These are phyloP conservation scores for Ophion ventricosus DNA, from an alignment of 2,888 invertebrate genomes.

Conservation along the genomic window DNA sequence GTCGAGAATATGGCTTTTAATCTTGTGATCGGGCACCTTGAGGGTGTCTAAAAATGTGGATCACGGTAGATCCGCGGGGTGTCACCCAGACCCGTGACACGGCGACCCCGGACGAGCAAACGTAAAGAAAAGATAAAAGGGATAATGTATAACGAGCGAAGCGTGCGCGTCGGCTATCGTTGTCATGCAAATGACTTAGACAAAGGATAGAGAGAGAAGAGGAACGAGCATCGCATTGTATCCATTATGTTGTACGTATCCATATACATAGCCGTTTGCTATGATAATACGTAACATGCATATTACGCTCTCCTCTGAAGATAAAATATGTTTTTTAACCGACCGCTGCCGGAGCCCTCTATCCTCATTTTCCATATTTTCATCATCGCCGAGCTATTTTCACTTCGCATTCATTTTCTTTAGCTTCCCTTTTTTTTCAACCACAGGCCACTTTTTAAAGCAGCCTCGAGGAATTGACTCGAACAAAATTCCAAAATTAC, in stretches of 20 bases:
- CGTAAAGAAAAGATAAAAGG: slow-evolving; percentile 60
- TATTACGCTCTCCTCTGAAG: slow-evolving; percentile 65
- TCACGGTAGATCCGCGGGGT: slow-evolving; percentile 64
- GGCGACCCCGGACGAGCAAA: slow-evolving; percentile 61
- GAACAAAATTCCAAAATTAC: no score
- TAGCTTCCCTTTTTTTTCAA: not conserved
- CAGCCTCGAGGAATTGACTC: no score
- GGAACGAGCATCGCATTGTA: slow-evolving; percentile 45
- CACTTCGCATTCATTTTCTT: slow-evolving; percentile 5
- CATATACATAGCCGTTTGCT: slow-evolving; percentile 46
- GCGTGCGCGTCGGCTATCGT: slow-evolving; percentile 65
- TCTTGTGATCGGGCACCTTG: slow-evolving; percentile 15
- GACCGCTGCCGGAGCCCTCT: slow-evolving; percentile 26
- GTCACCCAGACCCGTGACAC: slow-evolving; percentile 70
- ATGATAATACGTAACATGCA: slow-evolving; percentile 65
- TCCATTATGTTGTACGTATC: slow-evolving; percentile 40
- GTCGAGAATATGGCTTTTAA: not conserved
- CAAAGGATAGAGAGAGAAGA: slow-evolving; percentile 30
- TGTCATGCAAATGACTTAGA: slow-evolving; percentile 65
- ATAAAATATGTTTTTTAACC: slow-evolving; percentile 60
- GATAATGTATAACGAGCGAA: slow-evolving; percentile 64
- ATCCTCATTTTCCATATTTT: slow-evolving; percentile 46
- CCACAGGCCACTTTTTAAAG: no score
- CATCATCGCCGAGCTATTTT: slow-evolving; percentile 31
- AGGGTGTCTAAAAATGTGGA: slow-evolving; percentile 35